Evolutionary conservation across 2,113 vertebrate species (phyloP), one percentile per base, ranked within the genome.

Genomic region (Suricata suricatta): DNA sequence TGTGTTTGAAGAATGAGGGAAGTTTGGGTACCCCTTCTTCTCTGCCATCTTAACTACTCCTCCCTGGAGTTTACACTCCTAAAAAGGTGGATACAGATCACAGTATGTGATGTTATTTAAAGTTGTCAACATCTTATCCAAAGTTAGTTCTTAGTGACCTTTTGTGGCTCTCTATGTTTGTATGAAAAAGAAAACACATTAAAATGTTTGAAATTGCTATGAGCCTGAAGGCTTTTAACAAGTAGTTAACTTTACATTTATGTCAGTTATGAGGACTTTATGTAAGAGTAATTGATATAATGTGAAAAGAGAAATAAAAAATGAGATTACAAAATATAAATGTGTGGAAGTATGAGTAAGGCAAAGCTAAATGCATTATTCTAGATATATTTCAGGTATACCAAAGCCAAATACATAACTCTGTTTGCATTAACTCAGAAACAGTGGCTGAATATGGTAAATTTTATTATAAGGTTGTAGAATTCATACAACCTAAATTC

Each of bases 401-500:
- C n/a, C 47, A 96, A 96, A 31, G 29, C 6, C 88, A 94, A 92
- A 93, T 72, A 86, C 29, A 25, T 66, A 86, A 86, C 57, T 19
- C 15, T 35, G 33, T 95, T 69, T 66, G 52, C 31, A 79, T 5
- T 88, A 87, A 93, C 0, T 74, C 81, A 97, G 89, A 87, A 90
- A 98, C 83, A 63, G 96, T 96, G 7, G 60, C 97, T 97, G 96
- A 74, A 90, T 98, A 98, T 88, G 98, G 97, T 98, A 99, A 99
- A 98, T 98, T 99, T 99, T 99, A 99, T 99, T 99, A 98, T 93
- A 98, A 96, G 97, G 94, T 98, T 98, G 97, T 98, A 98, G 95
- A 98, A 98, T 97, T 98, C 98, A 98, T 98, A 98, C 69, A 97
- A 95, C 97, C 98, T 98, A 98, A 99, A 98, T 97, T 98, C 96